Evolutionary conservation across 2,888 invertebrate species (phyloP).

Genomic region (Volucella inflata): DNA sequence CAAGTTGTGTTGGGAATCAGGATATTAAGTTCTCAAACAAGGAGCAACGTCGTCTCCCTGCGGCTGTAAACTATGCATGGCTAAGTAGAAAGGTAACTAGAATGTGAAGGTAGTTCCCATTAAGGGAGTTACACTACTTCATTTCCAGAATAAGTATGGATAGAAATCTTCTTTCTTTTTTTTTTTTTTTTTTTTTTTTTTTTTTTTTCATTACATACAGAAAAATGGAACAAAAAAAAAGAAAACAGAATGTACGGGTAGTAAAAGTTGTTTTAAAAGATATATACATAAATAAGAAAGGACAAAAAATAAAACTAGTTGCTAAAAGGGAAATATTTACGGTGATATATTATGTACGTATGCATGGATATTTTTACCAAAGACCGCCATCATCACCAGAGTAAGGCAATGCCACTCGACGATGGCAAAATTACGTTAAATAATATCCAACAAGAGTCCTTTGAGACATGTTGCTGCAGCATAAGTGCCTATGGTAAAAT

Average conservation of each 20-base stretch:
- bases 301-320: background rate
- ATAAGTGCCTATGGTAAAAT: conserved; percentile 73
- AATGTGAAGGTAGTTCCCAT: conserved; percentile 52
- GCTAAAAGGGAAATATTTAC: conserved; percentile 21
- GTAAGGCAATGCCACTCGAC: conserved; percentile 29
- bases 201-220: conserved; percentile 21
- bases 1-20: conserved; percentile 64
- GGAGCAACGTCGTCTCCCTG: conserved; percentile 58
- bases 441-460: conserved; percentile 69
- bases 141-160: conserved; percentile 27
- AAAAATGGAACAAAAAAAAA: conserved; percentile 56
- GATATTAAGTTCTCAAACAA: conserved; percentile 68
- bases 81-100: conserved; percentile 65
- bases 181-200: conserved; percentile 37
- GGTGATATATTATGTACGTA: conserved; percentile 12
- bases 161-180: conserved; percentile 30
- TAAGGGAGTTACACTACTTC: conserved; percentile 35
- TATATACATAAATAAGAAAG: conserved; percentile 31
- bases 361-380: conserved; percentile 40
- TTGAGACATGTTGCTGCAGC: conserved; percentile 74
- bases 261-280: conserved; percentile 47
- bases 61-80: conserved; percentile 59
- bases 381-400: conserved; percentile 40
- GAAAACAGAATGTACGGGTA: no score
- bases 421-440: conserved; percentile 56